Evolutionary conservation across 2,797 vertebrate genomes (phyloP), one percentile per base, ranked within the genome.

Genomic region (Lithobates sylvaticus): DNA sequence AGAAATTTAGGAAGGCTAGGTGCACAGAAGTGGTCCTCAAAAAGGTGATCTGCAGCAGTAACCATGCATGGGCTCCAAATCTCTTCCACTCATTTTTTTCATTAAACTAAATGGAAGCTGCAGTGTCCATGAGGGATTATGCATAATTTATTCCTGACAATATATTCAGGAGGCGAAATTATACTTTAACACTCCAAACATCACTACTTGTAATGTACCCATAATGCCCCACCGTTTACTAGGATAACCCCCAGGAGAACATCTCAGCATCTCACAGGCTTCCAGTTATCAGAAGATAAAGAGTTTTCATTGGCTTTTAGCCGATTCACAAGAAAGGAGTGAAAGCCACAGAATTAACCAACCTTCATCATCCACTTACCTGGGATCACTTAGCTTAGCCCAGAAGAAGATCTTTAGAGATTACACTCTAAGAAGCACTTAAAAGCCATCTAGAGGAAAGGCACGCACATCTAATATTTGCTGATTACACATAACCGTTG

Each of bases 271-370:
- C 36, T 42, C 69, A 18, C 69, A 54, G 10, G 23, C 32, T 39
- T 73, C 32, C 32, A 39, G 32, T 39, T 7, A 71, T 26, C n/a
- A 15, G 2, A 44, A 13, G 34, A 42, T 5, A 1, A 21, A n/a
- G 21, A 39, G 16, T 8, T 54, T 54, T 54, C 16, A 39, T 54
- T 21, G 79, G 79, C 78, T 71, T 72, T 72, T 7, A 80, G 16
- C 26, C 39, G 10, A 10, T 72, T 10, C 21, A 70, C 2, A 3
- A 54, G 50, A 54, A 54, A n/a, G 8, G 10, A 81, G 10, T 1
- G 10, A 7, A 71, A 72, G 50, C 69, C 32, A 39, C 78, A 71
- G 44, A 71, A 44, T 29, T 12, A 69, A 81, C 23, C 44, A 39
- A 10, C 68, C 10, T 1, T 34, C 23, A 65, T 65, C 13, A 54